These are phyloP conservation scores for Parazoanthus atlanticus DNA, from an alignment of 92 coral and sea anemone species.

Conservation along the genomic window DNA sequence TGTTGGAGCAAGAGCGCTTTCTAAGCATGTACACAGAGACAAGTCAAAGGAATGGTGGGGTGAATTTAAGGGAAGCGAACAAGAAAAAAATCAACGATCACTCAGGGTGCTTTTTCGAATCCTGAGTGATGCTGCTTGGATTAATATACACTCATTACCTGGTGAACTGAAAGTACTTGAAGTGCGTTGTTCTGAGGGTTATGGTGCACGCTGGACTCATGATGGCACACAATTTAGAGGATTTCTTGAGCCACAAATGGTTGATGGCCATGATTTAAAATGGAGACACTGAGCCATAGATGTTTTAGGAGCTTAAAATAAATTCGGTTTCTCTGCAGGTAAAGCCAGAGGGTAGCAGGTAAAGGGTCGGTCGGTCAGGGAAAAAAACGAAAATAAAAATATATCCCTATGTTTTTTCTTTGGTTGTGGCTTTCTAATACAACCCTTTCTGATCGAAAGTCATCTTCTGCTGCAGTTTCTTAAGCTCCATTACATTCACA, in stretches of 20 bases:
- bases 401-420: too few species aligned
- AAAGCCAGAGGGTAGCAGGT: too few species aligned
- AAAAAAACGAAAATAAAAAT: too few species aligned
- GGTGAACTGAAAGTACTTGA: conserved; percentile 86
- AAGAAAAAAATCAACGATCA: conserved; percentile 81
- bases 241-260: conserved; percentile 94
- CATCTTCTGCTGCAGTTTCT: too few species aligned
- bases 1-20: conserved; percentile 93
- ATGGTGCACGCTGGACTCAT: conserved; percentile 92
- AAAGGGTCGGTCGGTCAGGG: too few species aligned
- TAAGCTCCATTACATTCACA: too few species aligned
- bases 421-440: too few species aligned
- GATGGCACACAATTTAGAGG: conserved; percentile 91
- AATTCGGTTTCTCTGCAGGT: background rate
- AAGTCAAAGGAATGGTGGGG: conserved; percentile 87
- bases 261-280: conserved; percentile 80
- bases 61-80: conserved; percentile 75
- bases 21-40: conserved; percentile 93
- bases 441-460: too few species aligned
- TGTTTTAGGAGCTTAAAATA: background rate
- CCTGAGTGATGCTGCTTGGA: conserved; percentile 82
- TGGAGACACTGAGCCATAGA: conserved; percentile 78
- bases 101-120: conserved; percentile 55
- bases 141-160: conserved; percentile 83
- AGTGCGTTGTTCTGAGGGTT: conserved; percentile 82